Base-by-base conservation (phyloP, 2,888 invertebrate species). In the Andricus quercusramuli region DNA sequence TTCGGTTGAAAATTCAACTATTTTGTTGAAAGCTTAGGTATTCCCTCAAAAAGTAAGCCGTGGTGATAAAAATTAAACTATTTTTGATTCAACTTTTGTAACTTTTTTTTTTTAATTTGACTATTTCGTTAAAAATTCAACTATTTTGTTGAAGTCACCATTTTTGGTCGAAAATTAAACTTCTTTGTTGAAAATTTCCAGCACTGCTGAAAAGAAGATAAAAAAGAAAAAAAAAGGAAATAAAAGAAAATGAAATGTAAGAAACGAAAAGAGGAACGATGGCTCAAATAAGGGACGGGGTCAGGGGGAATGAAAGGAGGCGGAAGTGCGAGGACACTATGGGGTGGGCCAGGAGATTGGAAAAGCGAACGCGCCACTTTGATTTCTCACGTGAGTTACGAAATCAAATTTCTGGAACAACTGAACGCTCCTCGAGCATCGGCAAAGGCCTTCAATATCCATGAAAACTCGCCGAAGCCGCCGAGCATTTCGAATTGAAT, bases 341-440 rank as follows among this genome's bases (percentile, higher is more conserved):
- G 29, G 70, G 70, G 56, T 65, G 59, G 78, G 70, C 47, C 64
- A 62, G 74, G 37, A 79, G 78, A 78, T 79, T 80, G 79, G 77
- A 80, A 84, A 78, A 78, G 83, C 47, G 79, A 79, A 78, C 76
- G 80, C 66, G 81, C 82, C 80, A 80, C 83, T 82, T 82, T 82
- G 83, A 83, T 83, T 83, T 83, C 80, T 83, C 82, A 80, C 79
- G 82, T 80, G 80, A 78, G 80, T 79, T 82, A 81, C 80, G 80
- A 84, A 85, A 86, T 85, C 84, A 83, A 86, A 85, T 85, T 85
- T 85, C 82, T 80, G 74, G 83, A 85, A 85, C 85, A 85, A 85
- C 78, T 79, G 78, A 79, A 80, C 80, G 78, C 80, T 79, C 65
- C 77, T 65, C 22, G 37, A 29, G 66, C 70, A 70, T 67, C 62